Base-by-base conservation (phyloP, 53 echinoderm and acorn worm species). In the Arbacia lixula region DNA sequence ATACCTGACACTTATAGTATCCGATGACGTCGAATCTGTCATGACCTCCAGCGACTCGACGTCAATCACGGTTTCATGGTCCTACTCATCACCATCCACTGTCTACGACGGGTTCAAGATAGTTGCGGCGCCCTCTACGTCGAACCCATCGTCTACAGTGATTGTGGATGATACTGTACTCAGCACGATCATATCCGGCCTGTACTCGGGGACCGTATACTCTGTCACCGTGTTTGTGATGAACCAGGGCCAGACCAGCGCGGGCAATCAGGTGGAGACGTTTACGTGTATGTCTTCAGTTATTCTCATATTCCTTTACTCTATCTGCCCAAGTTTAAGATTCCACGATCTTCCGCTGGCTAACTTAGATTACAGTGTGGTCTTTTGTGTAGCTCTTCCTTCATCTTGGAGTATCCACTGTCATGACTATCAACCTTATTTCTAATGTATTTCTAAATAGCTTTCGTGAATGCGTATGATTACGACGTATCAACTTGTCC, bases 21-120 rank as follows among this genome's bases (percentile, higher is more conserved):
- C 76, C 3, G 76, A 76, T 22, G 36, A 54, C 12, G 76, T 76
- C 3, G 36, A 34, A 19, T 46, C 30, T 29, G 11, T 35, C 36
- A 76, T 34, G 3, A 36, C 22, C 8, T 55, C 38, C 20, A 76
- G 76, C 57, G 57, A 76, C 39, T 54, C 76, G 12, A 56, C 54
- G 0, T 56, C 55, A 9, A 76, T 76, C 57, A 56, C 76, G n/a
- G 76, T 56, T 34, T 35, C 31, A 12, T 76, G 76, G 76, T 35
- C 76, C 12, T 76, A 55, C 57, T 12, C 20, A 1, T 55, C 54
- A 2, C 24, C 76, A 36, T 76, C 76, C 19, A 76, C 76, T 32
- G 9, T 57, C 36, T 76, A 55, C 57, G 56, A 55, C 21, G 76
- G 57, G 0, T 76, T 76, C 57, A 35, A 11, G 16, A 22, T 76